These are phyloP conservation scores for Xanthostigma xanthostigma DNA, from an alignment of 2,888 invertebrate species.

Conservation along the genomic window DNA sequence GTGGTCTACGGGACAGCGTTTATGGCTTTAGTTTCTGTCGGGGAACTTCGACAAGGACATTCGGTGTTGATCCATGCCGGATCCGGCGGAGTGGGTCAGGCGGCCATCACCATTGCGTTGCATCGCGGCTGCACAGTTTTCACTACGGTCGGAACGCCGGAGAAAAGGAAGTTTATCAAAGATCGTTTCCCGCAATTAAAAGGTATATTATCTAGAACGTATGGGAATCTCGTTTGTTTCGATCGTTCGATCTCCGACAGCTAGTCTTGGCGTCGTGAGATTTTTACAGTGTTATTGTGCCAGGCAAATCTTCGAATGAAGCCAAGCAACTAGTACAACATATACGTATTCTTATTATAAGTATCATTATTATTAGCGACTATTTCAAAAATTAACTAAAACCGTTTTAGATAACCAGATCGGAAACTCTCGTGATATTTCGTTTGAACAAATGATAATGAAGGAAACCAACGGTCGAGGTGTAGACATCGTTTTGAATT, in stretches of 20 bases:
- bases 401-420: conserved; percentile 46
- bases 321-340: no score
- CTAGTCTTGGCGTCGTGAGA: no score
- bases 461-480: conserved; percentile 69
- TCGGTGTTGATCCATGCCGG: conserved; percentile 28
- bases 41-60: conserved; percentile 12
- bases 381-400: no score
- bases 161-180: no score
- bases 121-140: conserved; percentile 44
- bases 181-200: no score
- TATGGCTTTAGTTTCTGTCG: conserved; percentile 28
- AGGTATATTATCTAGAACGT: no score
- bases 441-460: conserved; percentile 76
- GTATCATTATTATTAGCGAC: no score
- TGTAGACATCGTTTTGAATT: conserved; percentile 84
- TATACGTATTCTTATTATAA: no score
- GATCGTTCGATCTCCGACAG: no score
- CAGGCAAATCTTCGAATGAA: no score
- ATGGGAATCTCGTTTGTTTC: no score
- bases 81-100: conserved; percentile 50
- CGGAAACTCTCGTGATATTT: conserved; percentile 72
- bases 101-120: conserved; percentile 54
- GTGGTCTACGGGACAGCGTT: conserved; percentile 45
- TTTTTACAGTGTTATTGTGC: no score
- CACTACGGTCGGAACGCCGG: conserved; percentile 33